A percentile compares a stretch with the other conserved stretches of the same genome.
These are phyloP conservation scores for Bhutanitis thaidina DNA, from an alignment of 2,888 invertebrate genomes.

Conservation along the genomic window DNA sequence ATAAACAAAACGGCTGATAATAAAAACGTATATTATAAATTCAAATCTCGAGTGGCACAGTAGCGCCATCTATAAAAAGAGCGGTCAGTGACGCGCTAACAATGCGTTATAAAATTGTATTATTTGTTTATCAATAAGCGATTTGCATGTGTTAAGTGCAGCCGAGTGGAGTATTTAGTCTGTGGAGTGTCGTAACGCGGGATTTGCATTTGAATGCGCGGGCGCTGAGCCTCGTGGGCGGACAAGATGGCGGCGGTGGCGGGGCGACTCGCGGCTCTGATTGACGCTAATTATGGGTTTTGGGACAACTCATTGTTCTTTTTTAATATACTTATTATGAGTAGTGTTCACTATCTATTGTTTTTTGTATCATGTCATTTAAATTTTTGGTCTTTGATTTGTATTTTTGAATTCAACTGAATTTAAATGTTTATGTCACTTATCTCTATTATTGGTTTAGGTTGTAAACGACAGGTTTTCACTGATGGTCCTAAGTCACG, in stretches of 20 bases:
- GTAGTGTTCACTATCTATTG: constrained; percentile 15
- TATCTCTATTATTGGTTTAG: too few species aligned
- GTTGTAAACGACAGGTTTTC: too few species aligned
- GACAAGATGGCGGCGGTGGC: constrained; percentile 13
- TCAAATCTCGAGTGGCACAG: constrained; percentile 47
- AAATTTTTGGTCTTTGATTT: too few species aligned
- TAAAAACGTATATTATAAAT: constrained; percentile 59
- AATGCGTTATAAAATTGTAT: constrained; percentile 68
- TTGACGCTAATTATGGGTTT: constrained; percentile 21
- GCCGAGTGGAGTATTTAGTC: constrained; percentile 41
- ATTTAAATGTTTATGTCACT: too few species aligned
- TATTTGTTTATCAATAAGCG: constrained; percentile 73
- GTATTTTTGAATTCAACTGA: too few species aligned
- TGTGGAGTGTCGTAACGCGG: constrained; percentile 38
- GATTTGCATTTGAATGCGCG: constrained; percentile 64
- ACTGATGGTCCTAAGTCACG: too few species aligned
- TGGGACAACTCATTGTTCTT: constrained; percentile 18
- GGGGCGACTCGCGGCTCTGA: constrained; percentile 19
- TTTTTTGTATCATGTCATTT: background rate
- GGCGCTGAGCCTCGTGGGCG: constrained; percentile 30
- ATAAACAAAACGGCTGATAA: constrained; percentile 33
- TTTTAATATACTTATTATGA: constrained; percentile 17
- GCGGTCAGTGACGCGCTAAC: constrained; percentile 59
- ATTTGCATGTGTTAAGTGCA: constrained; percentile 73
- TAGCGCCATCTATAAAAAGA: constrained; percentile 44